A percentile compares a stretch with the other conserved stretches of the same genome.
phyloP scores from a whole-genome alignment of 2,797 vertebrate genomes.

The Sebastes minor region DNA sequence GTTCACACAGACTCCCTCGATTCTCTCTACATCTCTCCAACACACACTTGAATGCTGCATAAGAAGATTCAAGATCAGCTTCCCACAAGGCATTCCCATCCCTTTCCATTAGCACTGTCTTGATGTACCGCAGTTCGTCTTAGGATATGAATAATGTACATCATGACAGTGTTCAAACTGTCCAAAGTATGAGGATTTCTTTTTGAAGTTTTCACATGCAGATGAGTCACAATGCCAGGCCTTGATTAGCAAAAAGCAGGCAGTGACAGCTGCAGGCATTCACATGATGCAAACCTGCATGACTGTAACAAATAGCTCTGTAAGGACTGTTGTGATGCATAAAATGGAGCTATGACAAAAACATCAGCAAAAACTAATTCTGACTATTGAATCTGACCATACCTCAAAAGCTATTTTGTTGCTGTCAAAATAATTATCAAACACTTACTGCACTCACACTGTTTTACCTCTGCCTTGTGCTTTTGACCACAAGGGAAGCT shows the following conservation, averaged over 20 bases:
- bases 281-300: neutral
- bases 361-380: neutral
- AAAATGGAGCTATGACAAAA: neutral
- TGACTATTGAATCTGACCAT: neutral
- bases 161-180: neutral
- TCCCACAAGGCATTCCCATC: neutral
- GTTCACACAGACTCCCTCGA: conserved; percentile 11
- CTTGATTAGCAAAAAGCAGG: conserved; percentile 4
- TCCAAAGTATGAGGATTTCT: neutral
- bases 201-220: neutral
- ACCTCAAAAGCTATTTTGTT: neutral
- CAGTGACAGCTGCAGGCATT: neutral
- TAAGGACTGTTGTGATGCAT: neutral
- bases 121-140: neutral
- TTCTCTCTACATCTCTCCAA: conserved; percentile 4
- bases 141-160: neutral
- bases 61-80: conserved; percentile 9
- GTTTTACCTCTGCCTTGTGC: neutral
- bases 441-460: neutral
- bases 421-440: neutral
- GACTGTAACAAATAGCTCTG: neutral
- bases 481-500: conserved; percentile 25
- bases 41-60: conserved; percentile 14
- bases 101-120: neutral
- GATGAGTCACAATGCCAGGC: neutral